Evolutionary conservation across 2,113 vertebrate species (phyloP).

Genomic region (Phodopus roborovskii): DNA sequence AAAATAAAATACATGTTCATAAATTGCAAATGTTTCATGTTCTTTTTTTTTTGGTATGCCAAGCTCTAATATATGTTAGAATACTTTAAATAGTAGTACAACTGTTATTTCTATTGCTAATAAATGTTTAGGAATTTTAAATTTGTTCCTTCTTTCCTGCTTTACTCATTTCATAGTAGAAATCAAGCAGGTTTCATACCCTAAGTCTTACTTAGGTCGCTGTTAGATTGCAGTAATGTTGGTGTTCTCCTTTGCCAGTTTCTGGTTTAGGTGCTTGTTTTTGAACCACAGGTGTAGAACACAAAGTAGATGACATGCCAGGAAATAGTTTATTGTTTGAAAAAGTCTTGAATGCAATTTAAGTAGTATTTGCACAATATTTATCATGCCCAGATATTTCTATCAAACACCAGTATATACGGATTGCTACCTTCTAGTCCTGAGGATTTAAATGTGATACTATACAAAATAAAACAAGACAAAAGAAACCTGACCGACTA

Average conservation of each 20-base stretch:
- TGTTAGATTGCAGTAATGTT: background rate
- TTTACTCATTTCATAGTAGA: background rate
- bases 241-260: background rate
- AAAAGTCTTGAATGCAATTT: constrained; percentile 5
- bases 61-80: background rate
- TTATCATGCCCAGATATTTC: background rate
- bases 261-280: constrained; percentile 1
- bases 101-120: background rate
- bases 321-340: constrained; percentile 27
- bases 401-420: background rate
- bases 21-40: background rate
- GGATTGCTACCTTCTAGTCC: background rate
- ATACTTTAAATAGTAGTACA: background rate
- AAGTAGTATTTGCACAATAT: constrained; percentile 2
- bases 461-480: background rate
- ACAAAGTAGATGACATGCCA: background rate
- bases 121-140: background rate
- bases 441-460: no score
- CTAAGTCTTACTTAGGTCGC: background rate
- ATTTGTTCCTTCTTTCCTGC: background rate
- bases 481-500: background rate
- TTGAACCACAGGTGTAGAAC: background rate
- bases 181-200: background rate
- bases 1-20: constrained; percentile 12
- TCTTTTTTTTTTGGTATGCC: background rate